Evolutionary conservation across 2,888 invertebrate genomes (phyloP).

Genomic region (Ophion slaviceki): DNA sequence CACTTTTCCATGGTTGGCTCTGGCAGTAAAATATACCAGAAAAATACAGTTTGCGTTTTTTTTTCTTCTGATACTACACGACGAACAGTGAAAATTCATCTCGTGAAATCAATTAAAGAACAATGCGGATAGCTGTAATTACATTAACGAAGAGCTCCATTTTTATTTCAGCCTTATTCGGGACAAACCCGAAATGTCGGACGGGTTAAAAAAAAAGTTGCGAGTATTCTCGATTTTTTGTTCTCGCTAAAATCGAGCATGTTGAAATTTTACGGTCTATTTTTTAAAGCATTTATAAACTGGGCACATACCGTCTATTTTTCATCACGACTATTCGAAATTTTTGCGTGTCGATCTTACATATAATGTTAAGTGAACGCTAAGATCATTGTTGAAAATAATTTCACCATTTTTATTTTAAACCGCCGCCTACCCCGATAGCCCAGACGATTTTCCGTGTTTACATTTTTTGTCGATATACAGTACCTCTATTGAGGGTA

Average conservation of each 20-base stretch:
- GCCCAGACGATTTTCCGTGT: no score
- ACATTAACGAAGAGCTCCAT: neutral
- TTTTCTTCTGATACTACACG: conserved; percentile 13
- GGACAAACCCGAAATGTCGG: no score
- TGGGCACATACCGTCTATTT: neutral
- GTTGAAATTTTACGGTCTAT: no score
- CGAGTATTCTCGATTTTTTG: no score
- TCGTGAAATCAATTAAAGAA: neutral
- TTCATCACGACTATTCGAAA: neutral
- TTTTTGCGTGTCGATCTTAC: neutral
- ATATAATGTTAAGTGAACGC: neutral
- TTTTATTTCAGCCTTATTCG: no score
- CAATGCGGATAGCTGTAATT: neutral
- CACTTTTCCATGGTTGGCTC: conserved; percentile 9
- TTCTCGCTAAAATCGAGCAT: no score
- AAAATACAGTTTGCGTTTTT: conserved; percentile 63
- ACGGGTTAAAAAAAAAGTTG: no score
- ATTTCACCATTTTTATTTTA: neutral
- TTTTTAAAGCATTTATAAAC: no score
- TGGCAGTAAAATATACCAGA: conserved; percentile 34
- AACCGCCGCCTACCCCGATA: no score
- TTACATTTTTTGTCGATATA: no score
- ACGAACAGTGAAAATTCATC: conserved; percentile 22
- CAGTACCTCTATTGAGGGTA: neutral
- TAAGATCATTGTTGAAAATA: neutral